phyloP scores from a whole-genome alignment of 2,888 invertebrate species.

The Glyphotaelius pellucidus region DNA sequence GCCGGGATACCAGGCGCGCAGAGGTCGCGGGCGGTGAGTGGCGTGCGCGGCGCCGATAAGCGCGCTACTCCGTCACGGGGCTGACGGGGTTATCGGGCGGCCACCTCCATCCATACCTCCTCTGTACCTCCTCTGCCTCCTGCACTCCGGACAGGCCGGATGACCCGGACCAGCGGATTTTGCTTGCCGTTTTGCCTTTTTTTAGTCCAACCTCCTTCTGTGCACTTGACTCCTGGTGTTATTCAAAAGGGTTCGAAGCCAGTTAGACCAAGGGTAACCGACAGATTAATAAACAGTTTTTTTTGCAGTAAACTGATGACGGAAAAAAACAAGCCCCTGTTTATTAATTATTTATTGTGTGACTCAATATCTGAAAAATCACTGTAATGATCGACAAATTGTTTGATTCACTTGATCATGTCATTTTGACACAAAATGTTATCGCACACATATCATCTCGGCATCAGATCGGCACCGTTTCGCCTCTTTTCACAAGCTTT shows the following conservation, averaged over 20 bases:
- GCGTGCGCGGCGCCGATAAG: slow-evolving; percentile 71
- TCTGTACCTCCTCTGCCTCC: slow-evolving; percentile 49
- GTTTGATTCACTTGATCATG: too few species aligned
- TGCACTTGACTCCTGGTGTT: not conserved
- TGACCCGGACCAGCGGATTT: slow-evolving; percentile 41
- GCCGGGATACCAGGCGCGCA: slow-evolving; percentile 56
- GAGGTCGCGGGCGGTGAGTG: slow-evolving; percentile 56
- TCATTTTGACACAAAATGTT: too few species aligned
- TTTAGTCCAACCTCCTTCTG: not conserved
- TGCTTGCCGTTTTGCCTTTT: not conserved
- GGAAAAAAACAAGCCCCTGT: too few species aligned
- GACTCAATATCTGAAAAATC: too few species aligned
- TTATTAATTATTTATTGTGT: too few species aligned
- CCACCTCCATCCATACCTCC: slow-evolving; percentile 65
- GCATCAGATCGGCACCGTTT: too few species aligned
- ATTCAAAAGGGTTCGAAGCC: not conserved
- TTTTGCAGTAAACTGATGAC: not conserved
- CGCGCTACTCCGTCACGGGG: slow-evolving; percentile 76
- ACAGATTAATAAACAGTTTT: not conserved
- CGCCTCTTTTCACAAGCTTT: too few species aligned
- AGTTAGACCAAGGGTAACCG: not conserved
- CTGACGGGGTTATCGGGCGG: slow-evolving; percentile 76
- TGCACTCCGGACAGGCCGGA: slow-evolving; percentile 32
- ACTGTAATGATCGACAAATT: too few species aligned
- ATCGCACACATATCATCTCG: too few species aligned